These are phyloP conservation scores for Sphenodon punctatus DNA, from an alignment of 2,797 vertebrate species.

Conservation along the genomic window DNA sequence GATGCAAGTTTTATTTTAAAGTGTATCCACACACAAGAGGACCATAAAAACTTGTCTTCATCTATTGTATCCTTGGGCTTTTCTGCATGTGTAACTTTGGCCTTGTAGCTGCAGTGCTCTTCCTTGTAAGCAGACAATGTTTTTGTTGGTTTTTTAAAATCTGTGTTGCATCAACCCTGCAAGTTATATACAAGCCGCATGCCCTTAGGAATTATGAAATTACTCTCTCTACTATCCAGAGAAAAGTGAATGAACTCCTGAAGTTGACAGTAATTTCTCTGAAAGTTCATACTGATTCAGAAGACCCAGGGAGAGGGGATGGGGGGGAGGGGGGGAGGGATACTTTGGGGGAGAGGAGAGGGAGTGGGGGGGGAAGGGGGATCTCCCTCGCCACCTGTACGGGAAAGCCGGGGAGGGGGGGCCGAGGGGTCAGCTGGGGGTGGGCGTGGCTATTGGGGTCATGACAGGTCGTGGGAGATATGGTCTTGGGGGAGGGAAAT, in stretches of 20 bases:
- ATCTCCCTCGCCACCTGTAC: too few species aligned
- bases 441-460: too few species aligned
- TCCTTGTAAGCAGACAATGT: not conserved
- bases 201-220: not conserved
- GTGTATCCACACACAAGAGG: not conserved
- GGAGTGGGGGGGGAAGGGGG: too few species aligned
- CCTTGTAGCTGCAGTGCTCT: not conserved
- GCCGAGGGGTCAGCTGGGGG: too few species aligned
- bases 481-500: too few species aligned
- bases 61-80: not conserved
- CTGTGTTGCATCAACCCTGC: not conserved
- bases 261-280: not conserved
- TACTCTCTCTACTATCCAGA: slow-evolving; percentile 2
- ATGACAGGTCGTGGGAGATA: too few species aligned
- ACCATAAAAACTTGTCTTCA: not conserved
- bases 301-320: too few species aligned
- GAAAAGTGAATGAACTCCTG: not conserved
- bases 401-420: too few species aligned
- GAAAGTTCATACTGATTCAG: not conserved
- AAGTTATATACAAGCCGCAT: not conserved
- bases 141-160: not conserved
- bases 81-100: not conserved
- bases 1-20: not conserved
- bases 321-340: too few species aligned
- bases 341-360: too few species aligned